A percentile compares a stretch with the other conserved stretches of the same genome.
phyloP scores from a whole-genome alignment of 2,113 vertebrate genomes.

The Prietella phreatophila region DNA sequence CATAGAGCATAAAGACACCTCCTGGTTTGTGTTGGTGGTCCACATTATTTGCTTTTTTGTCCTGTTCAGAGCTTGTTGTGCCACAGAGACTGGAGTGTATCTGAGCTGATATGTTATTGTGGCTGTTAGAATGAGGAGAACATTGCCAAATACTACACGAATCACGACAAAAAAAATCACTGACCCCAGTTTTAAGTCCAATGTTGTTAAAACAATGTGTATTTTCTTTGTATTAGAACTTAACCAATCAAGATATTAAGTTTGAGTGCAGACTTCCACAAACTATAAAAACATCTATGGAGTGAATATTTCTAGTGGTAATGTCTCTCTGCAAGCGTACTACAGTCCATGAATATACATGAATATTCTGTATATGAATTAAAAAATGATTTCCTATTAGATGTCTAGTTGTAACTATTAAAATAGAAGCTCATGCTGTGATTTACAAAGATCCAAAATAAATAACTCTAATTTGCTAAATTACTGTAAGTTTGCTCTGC shows the following conservation, averaged over 20 bases:
- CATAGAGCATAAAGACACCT: neutral
- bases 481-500: neutral
- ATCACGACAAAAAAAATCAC: neutral
- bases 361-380: neutral
- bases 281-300: neutral
- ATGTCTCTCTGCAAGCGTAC: neutral
- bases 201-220: neutral
- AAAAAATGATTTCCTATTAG: neutral
- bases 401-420: neutral
- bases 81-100: neutral
- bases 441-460: neutral
- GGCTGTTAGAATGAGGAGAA: neutral
- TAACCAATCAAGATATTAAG: neutral
- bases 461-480: neutral
- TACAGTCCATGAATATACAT: neutral
- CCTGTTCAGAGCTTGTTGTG: conserved; percentile 5
- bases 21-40: neutral
- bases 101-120: conserved; percentile 5
- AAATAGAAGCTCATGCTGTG: neutral
- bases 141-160: neutral
- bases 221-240: neutral
- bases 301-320: neutral
- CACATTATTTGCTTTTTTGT: neutral
- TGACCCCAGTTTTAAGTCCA: neutral
- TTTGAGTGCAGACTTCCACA: neutral